Conservation (phyloP, 2,797 vertebrate genomes). For the Rhabdophis nuchalis region DNA sequence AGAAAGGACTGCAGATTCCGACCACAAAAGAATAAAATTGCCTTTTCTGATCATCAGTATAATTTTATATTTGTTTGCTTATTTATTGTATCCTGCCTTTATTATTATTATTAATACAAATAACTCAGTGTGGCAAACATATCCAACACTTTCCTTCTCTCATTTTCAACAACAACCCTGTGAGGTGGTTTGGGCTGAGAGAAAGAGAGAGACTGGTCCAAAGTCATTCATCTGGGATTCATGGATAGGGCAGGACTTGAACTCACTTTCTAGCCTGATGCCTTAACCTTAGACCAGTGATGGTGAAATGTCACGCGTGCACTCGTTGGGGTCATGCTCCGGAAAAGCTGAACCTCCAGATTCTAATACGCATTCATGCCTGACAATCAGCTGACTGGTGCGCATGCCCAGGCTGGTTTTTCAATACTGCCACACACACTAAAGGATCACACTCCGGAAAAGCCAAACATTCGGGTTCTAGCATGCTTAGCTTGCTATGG, state of each 20-base stretch:
- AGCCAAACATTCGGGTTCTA: no score
- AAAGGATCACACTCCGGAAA: no score
- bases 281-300: neutral
- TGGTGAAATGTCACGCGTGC: no score
- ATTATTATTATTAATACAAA: neutral
- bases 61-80: neutral
- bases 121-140: neutral
- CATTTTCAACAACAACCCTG: neutral
- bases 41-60: neutral
- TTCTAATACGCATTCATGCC: no score
- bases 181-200: neutral
- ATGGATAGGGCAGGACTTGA: neutral
- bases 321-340: no score
- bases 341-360: no score
- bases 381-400: no score
- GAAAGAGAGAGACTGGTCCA: neutral
- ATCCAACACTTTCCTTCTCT: neutral
- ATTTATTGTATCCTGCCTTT: neutral
- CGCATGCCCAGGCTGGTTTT: no score
- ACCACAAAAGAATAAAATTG: neutral
- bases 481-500: no score
- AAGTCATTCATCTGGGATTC: neutral
- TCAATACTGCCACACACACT: no score
- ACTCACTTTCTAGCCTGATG: neutral
- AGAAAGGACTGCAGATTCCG: neutral